Conservation (phyloP, 2,888 invertebrate genomes). For the Ectobius pallidus region DNA sequence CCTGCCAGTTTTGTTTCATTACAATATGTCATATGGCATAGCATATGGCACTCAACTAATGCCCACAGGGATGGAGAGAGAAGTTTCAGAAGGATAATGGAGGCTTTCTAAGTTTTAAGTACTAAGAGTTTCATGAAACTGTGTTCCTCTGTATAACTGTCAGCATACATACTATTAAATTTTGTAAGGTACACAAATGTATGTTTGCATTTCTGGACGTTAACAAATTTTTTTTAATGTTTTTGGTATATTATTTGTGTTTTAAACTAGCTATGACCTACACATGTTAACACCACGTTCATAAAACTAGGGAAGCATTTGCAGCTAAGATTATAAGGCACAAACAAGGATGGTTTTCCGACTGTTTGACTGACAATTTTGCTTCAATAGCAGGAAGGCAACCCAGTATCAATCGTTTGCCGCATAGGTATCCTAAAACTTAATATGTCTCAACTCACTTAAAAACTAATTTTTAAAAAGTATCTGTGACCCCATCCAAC, state of each 20-base stretch:
- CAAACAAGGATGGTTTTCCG: constrained; percentile 46
- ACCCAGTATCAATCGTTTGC: constrained; percentile 38
- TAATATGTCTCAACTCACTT: constrained; percentile 1
- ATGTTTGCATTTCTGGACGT: constrained; percentile 40
- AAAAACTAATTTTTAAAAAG: constrained; percentile 14
- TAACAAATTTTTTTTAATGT: constrained; percentile 37
- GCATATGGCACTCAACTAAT: constrained; percentile 34
- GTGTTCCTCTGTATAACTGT: constrained; percentile 33
- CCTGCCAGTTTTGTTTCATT: constrained; percentile 38
- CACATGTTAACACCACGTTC: constrained; percentile 43
- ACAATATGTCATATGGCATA: constrained; percentile 37
- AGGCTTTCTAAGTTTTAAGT: constrained; percentile 39
- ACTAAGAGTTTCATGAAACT: constrained; percentile 36
- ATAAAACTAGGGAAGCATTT: constrained; percentile 45
- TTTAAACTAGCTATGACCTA: constrained; percentile 42
- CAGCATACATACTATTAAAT: constrained; percentile 37
- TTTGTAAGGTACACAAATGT: constrained; percentile 39
- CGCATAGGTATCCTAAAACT: constrained; percentile 19
- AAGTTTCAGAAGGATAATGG: constrained; percentile 32
- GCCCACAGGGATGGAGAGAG: constrained; percentile 38
- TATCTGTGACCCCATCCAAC: background rate
- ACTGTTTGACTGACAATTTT: constrained; percentile 37
- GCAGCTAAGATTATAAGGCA: constrained; percentile 46
- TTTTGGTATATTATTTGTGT: constrained; percentile 36
- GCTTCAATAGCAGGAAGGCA: constrained; percentile 39